A percentile compares a stretch with the other conserved stretches of the same genome.
phyloP scores from a whole-genome alignment of 2,113 vertebrate genomes.

The Dipodomys stephensi region DNA sequence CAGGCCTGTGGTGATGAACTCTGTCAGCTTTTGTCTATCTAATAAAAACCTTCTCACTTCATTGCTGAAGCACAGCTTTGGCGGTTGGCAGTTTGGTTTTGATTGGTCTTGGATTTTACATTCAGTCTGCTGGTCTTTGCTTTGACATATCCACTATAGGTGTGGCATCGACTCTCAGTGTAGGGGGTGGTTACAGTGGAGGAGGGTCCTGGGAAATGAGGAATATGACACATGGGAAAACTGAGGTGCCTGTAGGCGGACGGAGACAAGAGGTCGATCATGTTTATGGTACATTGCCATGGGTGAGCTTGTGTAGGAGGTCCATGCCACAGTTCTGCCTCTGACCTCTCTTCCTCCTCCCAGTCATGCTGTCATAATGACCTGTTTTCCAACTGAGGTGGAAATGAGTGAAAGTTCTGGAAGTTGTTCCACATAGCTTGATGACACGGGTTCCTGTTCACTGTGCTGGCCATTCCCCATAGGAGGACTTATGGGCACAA shows the following conservation, averaged over 20 bases:
- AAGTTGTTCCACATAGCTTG: rapidly evolving
- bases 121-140: no score
- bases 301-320: background rate
- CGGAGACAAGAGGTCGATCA: no score
- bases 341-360: background rate
- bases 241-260: background rate
- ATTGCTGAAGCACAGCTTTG: no score
- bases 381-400: background rate
- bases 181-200: background rate
- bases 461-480: no score
- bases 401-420: background rate
- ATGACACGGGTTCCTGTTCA: no score
- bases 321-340: rapidly evolving
- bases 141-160: no score
- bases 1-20: background rate
- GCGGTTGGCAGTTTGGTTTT: background rate
- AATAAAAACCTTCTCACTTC: no score
- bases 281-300: background rate
- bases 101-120: background rate
- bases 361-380: background rate
- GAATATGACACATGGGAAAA: background rate
- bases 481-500: background rate
- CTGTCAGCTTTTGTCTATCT: no score
- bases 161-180: background rate
- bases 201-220: background rate